Percentiles rank a stretch among this genome's conserved stretches.
phyloP scores from a whole-genome alignment of 2,888 invertebrate species.

The Serrognathus titanus region DNA sequence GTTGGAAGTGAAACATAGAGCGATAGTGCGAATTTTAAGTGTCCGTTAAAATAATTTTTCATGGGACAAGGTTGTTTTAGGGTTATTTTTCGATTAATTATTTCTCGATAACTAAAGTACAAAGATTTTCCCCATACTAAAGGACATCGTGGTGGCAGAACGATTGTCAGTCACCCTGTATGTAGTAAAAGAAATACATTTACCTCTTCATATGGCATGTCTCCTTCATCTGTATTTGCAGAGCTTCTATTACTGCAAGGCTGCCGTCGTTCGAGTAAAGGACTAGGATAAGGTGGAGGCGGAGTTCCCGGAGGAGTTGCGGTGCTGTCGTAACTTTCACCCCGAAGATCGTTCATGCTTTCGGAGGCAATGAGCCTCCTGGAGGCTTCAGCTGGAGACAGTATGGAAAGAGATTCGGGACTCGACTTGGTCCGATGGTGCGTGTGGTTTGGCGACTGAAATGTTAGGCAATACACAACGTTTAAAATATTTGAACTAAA shows the following conservation, averaged over 20 bases:
- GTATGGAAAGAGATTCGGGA: slow-evolving; percentile 55
- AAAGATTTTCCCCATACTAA: no score
- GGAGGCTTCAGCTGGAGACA: slow-evolving; percentile 47
- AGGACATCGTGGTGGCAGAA: no score
- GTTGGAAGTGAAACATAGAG: no score
- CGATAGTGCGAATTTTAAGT: no score
- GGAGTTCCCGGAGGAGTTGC: slow-evolving; percentile 82
- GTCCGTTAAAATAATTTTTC: no score
- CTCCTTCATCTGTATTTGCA: slow-evolving; percentile 34
- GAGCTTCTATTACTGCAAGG: slow-evolving; percentile 26
- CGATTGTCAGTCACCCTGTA: no score
- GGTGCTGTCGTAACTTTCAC: slow-evolving; percentile 47
- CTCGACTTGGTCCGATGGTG: slow-evolving; percentile 66
- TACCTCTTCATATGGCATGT: slow-evolving; percentile 33
- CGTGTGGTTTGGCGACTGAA: slow-evolving; percentile 48
- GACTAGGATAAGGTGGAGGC: slow-evolving; percentile 74
- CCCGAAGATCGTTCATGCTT: slow-evolving; percentile 58
- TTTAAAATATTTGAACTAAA: no score
- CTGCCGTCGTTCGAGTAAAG: slow-evolving; percentile 36
- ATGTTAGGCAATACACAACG: slow-evolving; percentile 12
- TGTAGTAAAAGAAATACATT: no score
- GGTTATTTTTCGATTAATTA: no score
- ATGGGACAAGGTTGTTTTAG: no score
- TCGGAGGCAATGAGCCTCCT: slow-evolving; percentile 56
- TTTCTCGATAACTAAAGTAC: no score